A percentile compares a stretch with the other conserved stretches of the same genome.
These are phyloP conservation scores for Indri indri DNA, from an alignment of 2,113 vertebrate genomes.

Conservation along the genomic window DNA sequence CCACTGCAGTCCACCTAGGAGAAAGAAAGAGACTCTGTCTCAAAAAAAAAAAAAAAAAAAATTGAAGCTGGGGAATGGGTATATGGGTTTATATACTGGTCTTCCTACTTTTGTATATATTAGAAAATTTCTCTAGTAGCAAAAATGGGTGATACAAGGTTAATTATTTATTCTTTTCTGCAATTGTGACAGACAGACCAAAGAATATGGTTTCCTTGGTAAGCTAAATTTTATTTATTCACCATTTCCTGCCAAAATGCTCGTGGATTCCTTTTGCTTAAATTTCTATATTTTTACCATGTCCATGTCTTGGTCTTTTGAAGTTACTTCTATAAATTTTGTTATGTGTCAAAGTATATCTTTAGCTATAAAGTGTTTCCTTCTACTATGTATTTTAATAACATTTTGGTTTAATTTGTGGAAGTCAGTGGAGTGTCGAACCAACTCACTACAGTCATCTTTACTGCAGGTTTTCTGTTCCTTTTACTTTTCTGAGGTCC, in stretches of 20 bases:
- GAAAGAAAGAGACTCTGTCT: too few species aligned
- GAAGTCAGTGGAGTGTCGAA: neutral
- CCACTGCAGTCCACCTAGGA: too few species aligned
- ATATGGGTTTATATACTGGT: neutral
- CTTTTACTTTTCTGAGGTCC: neutral
- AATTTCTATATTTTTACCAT: conserved; percentile 11
- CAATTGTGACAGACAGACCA: neutral
- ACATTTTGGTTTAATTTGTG: conserved; percentile 20
- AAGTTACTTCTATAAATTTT: conserved; percentile 50
- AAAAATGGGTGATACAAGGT: neutral
- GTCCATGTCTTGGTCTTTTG: neutral
- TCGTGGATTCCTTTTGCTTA: conserved; percentile 16
- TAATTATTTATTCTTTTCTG: conserved; percentile 49
- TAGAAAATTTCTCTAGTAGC: conserved; percentile 7
- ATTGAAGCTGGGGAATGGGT: neutral
- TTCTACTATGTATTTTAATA: conserved; percentile 11
- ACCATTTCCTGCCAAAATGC: conserved; percentile 29
- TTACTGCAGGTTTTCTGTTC: neutral
- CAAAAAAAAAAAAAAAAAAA: neutral
- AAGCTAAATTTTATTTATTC: conserved; percentile 51
- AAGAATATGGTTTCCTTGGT: conserved; percentile 25
- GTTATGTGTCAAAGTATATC: neutral
- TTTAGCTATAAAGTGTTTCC: neutral
- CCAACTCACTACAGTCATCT: neutral
- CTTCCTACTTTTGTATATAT: neutral